phyloP scores from a whole-genome alignment of 2,888 invertebrate genomes.

The Hylaea fasciaria region DNA sequence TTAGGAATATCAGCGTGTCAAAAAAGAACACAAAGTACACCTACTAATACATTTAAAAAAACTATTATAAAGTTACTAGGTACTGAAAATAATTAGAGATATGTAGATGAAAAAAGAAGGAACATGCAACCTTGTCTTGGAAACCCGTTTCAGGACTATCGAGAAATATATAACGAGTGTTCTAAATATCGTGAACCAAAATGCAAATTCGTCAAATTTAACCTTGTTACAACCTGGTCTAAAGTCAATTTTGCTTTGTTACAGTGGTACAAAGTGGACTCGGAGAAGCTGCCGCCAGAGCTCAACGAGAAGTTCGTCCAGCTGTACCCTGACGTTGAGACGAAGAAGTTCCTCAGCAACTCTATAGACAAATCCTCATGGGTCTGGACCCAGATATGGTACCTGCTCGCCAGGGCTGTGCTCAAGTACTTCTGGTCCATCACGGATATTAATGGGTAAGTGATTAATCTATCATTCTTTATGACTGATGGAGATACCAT shows the following conservation, averaged over 20 bases:
- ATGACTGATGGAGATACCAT: background rate
- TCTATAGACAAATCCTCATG: conserved; percentile 93
- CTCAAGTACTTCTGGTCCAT: conserved; percentile 96
- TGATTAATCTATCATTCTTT: conserved; percentile 42
- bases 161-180: no score
- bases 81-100: no score
- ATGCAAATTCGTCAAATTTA: background rate
- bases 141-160: no score
- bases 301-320: conserved; percentile 87
- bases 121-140: no score
- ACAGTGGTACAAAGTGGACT: conserved; percentile 91
- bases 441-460: conserved; percentile 97
- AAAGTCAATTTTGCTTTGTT: conserved; percentile 48
- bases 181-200: no score
- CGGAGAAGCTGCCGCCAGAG: conserved; percentile 79
- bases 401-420: conserved; percentile 93
- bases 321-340: conserved; percentile 89
- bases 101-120: no score
- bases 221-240: background rate
- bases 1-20: no score
- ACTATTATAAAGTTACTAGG: no score
- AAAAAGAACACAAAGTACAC: no score
- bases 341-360: conserved; percentile 88
- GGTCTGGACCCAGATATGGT: conserved; percentile 95
- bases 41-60: no score